A percentile compares a stretch with the other conserved stretches of the same genome.
phyloP scores from a whole-genome alignment of 2,888 invertebrate species.

The Hirtodrosophila histrioides region DNA sequence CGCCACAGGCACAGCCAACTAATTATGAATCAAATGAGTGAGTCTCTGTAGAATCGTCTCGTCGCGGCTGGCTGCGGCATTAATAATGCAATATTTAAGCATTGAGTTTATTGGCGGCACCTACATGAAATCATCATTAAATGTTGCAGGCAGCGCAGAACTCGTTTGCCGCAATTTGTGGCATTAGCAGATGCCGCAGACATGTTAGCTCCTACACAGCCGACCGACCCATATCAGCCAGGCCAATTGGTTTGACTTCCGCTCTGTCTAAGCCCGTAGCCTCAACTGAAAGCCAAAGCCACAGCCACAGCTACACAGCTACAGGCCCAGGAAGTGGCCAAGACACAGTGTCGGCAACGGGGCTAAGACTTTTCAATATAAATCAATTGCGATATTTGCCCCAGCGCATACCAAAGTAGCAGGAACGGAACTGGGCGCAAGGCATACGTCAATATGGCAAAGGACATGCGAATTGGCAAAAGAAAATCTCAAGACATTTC shows the following conservation, averaged over 20 bases:
- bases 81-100: conserved; percentile 76
- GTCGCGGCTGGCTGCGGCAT: conserved; percentile 44
- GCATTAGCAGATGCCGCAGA: conserved; percentile 64
- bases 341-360: conserved; percentile 51
- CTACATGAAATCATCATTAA: conserved; percentile 77
- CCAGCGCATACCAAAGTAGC: conserved; percentile 61
- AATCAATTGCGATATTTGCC: conserved; percentile 80
- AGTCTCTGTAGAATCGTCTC: conserved; percentile 29
- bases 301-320: conserved; percentile 42
- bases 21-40: conserved; percentile 74
- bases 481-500: conserved; percentile 81
- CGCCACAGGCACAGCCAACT: conserved; percentile 44
- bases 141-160: conserved; percentile 50
- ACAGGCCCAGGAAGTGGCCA: conserved; percentile 65
- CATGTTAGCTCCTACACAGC: conserved; percentile 62
- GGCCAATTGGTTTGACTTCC: conserved; percentile 76
- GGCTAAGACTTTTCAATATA: conserved; percentile 79
- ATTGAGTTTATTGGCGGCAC: conserved; percentile 77
- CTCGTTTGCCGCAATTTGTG: conserved; percentile 75
- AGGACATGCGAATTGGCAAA: conserved; percentile 66
- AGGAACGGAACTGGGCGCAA: conserved; percentile 61
- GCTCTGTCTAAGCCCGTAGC: conserved; percentile 39
- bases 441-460: conserved; percentile 74
- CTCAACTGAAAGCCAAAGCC: conserved; percentile 30
- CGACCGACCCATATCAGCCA: conserved; percentile 51